Evolutionary conservation across 2,888 invertebrate genomes (phyloP), one percentile per base, ranked within the genome.

Genomic region (Creontiades dilutus): DNA sequence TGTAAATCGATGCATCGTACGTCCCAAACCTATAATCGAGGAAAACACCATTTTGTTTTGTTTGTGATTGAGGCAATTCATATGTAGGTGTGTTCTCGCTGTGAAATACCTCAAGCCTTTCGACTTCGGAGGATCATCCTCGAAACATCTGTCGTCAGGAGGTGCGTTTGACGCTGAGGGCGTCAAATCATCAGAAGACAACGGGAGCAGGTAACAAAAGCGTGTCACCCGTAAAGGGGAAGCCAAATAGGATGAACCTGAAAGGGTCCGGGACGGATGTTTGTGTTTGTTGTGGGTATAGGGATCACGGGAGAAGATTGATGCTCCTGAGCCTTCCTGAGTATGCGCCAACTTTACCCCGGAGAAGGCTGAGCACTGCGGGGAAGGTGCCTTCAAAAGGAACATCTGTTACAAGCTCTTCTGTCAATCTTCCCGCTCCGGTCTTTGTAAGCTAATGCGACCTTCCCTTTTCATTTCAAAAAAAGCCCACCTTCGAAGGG

Each of bases 341-440:
- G 82, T 82, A 82, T 82, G 82, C 82, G 82, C 82, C 52, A 68
- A 68, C 68, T 68, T 23, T 68, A 27, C 68, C 19, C 68, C 68
- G 23, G 68, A 52, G 52, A 52, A 16, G 37, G 37, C 37, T 37
- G 37, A 37, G 37, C 37, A 37, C 37, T 37, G 14, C 52, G 27
- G 80, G 80, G 80, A 48, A 27, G 82, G 27, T 7, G 52, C 27
- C 47, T 75, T 47, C 19, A 47, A 86, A 86, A 86, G 75, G 86
- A 86, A 86, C 86, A 86, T 86, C 86, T 86, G 86, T 86, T 86
- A 86, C 86, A 86, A 86, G 86, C 86, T 86, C 75, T 86, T 86
- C 86, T 75, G 86, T 86, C 86, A 86, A 86, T 86, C 86, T 86
- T 48, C 61, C 55, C 61, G 16, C 47, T 47, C 12, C 82, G 28